Base-by-base conservation (phyloP, 2,113 vertebrate genomes). In the Pomatostomus ruficeps region DNA sequence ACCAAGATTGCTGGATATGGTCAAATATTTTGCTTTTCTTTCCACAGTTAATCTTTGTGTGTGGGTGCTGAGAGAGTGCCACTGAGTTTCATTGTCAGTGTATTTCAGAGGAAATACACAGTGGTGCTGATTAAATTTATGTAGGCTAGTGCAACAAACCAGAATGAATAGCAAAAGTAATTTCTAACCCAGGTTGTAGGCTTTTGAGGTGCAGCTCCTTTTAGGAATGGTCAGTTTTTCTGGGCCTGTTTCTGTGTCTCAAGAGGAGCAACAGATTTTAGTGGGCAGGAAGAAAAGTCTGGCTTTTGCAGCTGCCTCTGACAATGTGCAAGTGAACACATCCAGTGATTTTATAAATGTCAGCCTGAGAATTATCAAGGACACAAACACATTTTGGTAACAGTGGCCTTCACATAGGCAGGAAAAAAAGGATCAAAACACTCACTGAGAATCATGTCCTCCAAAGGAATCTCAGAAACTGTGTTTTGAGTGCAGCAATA, bases 341-440 rank as follows among this genome's bases (percentile, higher is more conserved):
- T 51, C 36, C 74, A 88, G 31, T 85, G 54, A n/a, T 42, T 93
- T 93, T 79, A 45, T 52, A 72, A 89, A 89, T 35, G 38, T 51
- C 68, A 94, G 20, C 45, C 9, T 85, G 51, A 77, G 51, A 77
- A 86, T 96, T 46, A 88, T 66, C 79, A 86, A 93, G 79, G 82
- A 83, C 62, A 48, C 23, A 80, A 78, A 71, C 51, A 28, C 33
- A 35, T 93, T 83, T 58, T 70, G 72, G 22, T 76, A 73, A 62
- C 54, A 62, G 58, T 59, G 91, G 38, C 67, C 91, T 94, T 93
- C 63, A 62, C n/a, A 49, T 13, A 68, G 68, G 29, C 16, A 66
- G 26, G 62, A 55, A 75, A 95, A 65, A 79, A 23, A 84, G 45
- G 54, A 79, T 88, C 54, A 95, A 90, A 95, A 80, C 82, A 83